phyloP scores from a whole-genome alignment of 2,888 invertebrate species.

The Clistopyga incitator region DNA sequence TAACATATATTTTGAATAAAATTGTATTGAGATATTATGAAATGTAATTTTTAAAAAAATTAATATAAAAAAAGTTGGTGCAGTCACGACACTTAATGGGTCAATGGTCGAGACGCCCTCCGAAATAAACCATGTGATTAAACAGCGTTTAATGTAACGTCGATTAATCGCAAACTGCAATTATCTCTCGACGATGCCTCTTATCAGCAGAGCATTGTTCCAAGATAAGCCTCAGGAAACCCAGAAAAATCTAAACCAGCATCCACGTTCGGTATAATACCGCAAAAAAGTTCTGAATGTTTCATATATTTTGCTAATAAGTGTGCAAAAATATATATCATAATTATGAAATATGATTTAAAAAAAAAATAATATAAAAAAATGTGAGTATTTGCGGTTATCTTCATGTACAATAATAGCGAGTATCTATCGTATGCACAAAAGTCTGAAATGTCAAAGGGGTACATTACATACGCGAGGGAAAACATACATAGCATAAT shows the following conservation, averaged over 20 bases:
- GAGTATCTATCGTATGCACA: background rate
- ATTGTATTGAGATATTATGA: too few species aligned
- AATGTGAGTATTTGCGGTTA: conserved; percentile 3
- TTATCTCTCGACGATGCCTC: conserved; percentile 39
- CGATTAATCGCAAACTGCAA: conserved; percentile 30
- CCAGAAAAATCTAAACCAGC: too few species aligned
- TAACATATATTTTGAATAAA: too few species aligned
- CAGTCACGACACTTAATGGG: conserved; percentile 5
- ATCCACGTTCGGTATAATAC: too few species aligned
- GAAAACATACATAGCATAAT: conserved; percentile 37
- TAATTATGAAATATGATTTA: too few species aligned
- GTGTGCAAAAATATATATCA: too few species aligned
- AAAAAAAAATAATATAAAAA: too few species aligned
- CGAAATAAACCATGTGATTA: background rate
- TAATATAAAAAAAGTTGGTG: too few species aligned
- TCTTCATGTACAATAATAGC: conserved; percentile 1
- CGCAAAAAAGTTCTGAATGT: too few species aligned
- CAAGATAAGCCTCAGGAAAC: conserved; percentile 9
- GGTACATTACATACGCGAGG: conserved; percentile 6
- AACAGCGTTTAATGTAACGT: conserved; percentile 24
- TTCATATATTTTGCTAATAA: too few species aligned
- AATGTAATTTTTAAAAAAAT: too few species aligned
- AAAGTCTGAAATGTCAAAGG: conserved; percentile 21
- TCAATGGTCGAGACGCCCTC: conserved; percentile 8
- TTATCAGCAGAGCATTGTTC: conserved; percentile 17